phyloP scores from a whole-genome alignment of 2,113 vertebrate genomes.

The Cottus gobio region DNA sequence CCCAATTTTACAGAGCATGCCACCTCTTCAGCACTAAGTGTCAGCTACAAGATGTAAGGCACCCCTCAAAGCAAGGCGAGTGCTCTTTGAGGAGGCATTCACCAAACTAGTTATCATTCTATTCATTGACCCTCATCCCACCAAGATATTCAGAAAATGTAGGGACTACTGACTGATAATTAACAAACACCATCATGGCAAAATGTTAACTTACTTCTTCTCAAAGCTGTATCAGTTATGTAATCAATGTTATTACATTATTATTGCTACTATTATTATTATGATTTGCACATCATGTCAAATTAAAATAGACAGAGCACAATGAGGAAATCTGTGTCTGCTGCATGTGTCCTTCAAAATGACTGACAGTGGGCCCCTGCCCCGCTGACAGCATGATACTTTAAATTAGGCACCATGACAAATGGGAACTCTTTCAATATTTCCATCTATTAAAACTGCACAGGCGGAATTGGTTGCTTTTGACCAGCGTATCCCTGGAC shows the following conservation, averaged over 20 bases:
- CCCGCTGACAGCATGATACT: not conserved
- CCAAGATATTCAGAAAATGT: not conserved
- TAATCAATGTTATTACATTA: not conserved
- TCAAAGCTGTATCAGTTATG: not conserved
- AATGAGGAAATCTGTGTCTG: not conserved
- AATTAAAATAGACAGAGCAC: not conserved
- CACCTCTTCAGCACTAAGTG: not conserved
- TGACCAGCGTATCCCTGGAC: not conserved
- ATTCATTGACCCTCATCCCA: conserved; percentile 7
- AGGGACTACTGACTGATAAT: not conserved
- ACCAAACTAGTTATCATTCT: conserved; percentile 29
- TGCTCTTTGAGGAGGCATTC: conserved; percentile 64
- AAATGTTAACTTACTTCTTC: not conserved
- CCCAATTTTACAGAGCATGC: not conserved
- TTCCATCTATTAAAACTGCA: not conserved
- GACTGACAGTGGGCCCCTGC: not conserved
- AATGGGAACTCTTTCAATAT: not conserved
- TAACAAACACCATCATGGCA: not conserved
- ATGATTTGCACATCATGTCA: not conserved
- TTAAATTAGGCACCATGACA: not conserved
- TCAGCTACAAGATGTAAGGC: conserved; percentile 36
- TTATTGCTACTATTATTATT: not conserved
- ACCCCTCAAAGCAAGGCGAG: conserved; percentile 46
- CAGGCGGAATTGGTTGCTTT: not conserved
- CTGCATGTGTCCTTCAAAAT: not conserved